Base-by-base conservation (phyloP, 2,797 vertebrate genomes). In the Semotilus atromaculatus region DNA sequence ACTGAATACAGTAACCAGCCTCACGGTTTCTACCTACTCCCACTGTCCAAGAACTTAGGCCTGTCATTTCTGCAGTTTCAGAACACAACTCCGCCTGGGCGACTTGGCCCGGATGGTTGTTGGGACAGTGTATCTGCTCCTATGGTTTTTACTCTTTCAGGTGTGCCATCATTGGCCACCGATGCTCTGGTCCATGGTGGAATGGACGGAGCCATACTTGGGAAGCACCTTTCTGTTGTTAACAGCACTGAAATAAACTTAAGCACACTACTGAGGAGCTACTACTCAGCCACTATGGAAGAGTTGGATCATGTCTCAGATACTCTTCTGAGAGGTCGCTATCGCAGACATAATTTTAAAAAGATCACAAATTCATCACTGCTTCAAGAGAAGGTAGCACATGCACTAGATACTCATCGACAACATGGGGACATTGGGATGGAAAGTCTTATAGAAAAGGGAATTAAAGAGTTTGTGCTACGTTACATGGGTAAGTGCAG, bases 171-270 rank as follows among this genome's bases (percentile, higher is more conserved):
- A 26, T 76, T 85, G 0, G 94, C 94, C 2, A 96, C 97, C 0
- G 91, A 94, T 0, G 95, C 96, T 16, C 68, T 96, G 7, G 92
- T 97, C 83, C 95, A 96, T 3, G 97, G 97, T 3, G 97, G 95
- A 5, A 95, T 98, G 94, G 97, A 99, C 2, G 97, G 97, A 64
- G 64, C 87, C 11, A 88, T 97, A 78, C 89, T 99, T 77, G 96
- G 96, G 9, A 76, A 80, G 1, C 88, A 84, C 7, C 55, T 97
- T 62, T 89, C 86, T 67, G 81, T 76, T 8, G 75, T 88, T 58
- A 81, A 91, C 60, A 74, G 90, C 64, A 70, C 89, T 40, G 85
- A 81, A 0, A 85, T 5, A 19, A 80, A 85, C 11, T 91, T 97
- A 19, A 95, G 96, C 76, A 31, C 85, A 3, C 90, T 96, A 29